These are phyloP conservation scores for Leptoclinus maculatus DNA, from an alignment of 2,797 vertebrate species.

Conservation along the genomic window DNA sequence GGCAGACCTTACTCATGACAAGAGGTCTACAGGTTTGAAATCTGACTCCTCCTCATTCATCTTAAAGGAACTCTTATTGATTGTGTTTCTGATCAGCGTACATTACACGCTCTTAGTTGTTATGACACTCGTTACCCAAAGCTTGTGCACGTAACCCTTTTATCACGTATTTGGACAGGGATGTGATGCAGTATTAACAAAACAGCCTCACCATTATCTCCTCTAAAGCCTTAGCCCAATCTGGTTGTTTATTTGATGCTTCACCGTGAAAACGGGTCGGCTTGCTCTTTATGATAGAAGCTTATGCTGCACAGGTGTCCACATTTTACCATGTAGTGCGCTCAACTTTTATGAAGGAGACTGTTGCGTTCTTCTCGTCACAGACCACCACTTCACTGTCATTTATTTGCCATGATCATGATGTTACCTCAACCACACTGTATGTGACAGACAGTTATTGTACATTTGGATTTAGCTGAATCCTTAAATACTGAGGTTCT, in stretches of 20 bases:
- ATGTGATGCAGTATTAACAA: slow-evolving; percentile 57
- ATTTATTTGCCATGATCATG: neutral
- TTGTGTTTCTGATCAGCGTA: slow-evolving; percentile 7
- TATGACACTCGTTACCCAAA: neutral
- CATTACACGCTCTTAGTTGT: slow-evolving; percentile 21
- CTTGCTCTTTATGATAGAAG: neutral
- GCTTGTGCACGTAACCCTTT: neutral
- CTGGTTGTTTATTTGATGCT: slow-evolving; percentile 7
- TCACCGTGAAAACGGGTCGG: neutral
- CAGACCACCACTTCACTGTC: neutral
- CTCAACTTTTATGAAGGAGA: neutral
- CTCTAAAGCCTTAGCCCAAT: neutral
- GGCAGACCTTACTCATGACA: neutral
- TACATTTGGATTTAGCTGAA: neutral
- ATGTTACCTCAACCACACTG: neutral
- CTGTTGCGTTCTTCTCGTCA: neutral
- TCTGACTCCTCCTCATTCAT: slow-evolving; percentile 7
- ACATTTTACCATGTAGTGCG: too few relatives aligned
- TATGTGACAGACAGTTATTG: neutral
- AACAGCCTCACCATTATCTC: slow-evolving; percentile 34
- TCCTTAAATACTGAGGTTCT: neutral
- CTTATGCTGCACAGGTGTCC: too few relatives aligned
- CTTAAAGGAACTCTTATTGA: slow-evolving; percentile 9
- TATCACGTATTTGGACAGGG: slow-evolving; percentile 28
- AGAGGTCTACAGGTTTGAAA: slow-evolving; percentile 10